Conservation (phyloP, 2,113 vertebrate species). For the Eulacestoma nigropectus region DNA sequence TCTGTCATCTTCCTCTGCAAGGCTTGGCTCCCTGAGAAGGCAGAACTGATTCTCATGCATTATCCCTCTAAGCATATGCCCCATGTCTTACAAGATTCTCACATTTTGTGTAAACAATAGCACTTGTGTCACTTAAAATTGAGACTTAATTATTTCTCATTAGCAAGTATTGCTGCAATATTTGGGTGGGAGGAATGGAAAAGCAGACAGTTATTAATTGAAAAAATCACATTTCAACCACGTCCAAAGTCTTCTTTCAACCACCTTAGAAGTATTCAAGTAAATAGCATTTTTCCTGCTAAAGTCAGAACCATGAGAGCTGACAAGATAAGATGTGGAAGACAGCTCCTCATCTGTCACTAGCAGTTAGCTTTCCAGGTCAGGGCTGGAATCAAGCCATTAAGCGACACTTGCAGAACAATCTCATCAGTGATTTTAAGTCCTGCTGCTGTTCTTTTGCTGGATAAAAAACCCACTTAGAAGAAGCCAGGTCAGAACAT, state of each 20-base stretch:
- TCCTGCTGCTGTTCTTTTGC: background rate
- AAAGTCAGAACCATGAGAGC: background rate
- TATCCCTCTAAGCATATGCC: slow-evolving; percentile 12
- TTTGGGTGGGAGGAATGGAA: background rate
- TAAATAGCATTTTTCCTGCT: background rate
- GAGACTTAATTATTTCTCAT: slow-evolving; percentile 9
- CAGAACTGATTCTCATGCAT: background rate
- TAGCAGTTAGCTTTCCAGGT: background rate
- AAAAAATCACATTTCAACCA: background rate
- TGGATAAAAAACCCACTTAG: background rate
- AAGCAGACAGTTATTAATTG: background rate
- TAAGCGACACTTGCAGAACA: background rate
- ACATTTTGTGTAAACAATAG: slow-evolving; percentile 15
- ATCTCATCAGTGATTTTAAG: background rate
- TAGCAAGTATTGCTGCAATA: background rate
- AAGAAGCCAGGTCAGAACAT: background rate
- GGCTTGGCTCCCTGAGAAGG: background rate
- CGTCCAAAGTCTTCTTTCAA: background rate
- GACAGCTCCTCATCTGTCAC: background rate
- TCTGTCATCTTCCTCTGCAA: slow-evolving; percentile 11
- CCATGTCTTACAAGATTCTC: background rate
- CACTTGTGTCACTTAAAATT: background rate
- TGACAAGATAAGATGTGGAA: background rate
- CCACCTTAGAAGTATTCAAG: background rate
- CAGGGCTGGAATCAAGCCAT: background rate